A percentile compares a stretch with the other conserved stretches of the same genome.
Conservation (phyloP, 2,797 vertebrate genomes). For the Malurus splendens region DNA sequence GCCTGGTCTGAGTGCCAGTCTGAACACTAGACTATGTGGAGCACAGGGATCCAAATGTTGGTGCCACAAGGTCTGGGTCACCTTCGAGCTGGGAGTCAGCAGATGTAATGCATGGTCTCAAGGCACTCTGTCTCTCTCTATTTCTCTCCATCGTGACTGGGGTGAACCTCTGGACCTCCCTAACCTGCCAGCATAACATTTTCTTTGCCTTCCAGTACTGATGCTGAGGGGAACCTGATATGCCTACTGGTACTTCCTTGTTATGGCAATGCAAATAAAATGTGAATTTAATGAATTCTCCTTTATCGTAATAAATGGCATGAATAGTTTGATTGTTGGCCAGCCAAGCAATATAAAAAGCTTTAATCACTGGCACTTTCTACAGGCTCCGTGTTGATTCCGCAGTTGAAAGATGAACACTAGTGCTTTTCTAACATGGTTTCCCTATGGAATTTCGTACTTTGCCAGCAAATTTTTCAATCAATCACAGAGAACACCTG, state of each 20-base stretch:
- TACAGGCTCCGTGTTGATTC: background rate
- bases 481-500: background rate
- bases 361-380: conserved; percentile 1
- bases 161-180: background rate
- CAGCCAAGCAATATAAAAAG: background rate
- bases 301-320: background rate
- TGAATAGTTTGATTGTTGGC: background rate
- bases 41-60: background rate
- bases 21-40: background rate
- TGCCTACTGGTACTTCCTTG: background rate
- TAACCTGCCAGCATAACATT: background rate
- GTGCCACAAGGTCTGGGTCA: background rate
- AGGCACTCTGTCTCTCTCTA: background rate
- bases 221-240: background rate
- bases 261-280: background rate
- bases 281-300: background rate
- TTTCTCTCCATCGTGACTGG: background rate
- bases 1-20: background rate
- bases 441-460: background rate
- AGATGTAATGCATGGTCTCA: background rate
- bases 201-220: background rate
- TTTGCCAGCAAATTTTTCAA: background rate
- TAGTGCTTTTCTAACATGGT: background rate
- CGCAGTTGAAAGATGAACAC: background rate
- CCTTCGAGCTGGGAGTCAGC: background rate